A percentile compares a stretch with the other conserved stretches of the same genome.
Evolutionary conservation across 2,797 vertebrate genomes (phyloP).

Genomic region (Euphonia xanthogaster): DNA sequence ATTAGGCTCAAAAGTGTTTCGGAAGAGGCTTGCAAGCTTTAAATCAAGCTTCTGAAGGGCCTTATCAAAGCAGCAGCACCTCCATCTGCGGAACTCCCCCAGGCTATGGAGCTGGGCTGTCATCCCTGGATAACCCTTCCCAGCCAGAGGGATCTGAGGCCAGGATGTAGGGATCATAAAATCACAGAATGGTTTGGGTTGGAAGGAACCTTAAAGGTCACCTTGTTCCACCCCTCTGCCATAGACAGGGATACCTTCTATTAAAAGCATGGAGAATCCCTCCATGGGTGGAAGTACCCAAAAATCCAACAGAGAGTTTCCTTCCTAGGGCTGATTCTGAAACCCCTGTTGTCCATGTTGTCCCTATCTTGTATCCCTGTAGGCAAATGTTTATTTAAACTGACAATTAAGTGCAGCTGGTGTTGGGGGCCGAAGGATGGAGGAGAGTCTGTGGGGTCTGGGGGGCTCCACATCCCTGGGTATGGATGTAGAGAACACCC

Average conservation of each 20-base stretch:
- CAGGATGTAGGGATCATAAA: neutral
- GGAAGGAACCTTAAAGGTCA: neutral
- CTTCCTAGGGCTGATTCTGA: neutral
- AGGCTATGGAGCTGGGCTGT: accelerated
- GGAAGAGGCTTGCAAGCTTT: neutral
- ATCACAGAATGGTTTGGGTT: neutral
- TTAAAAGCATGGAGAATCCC: neutral
- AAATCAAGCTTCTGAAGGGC: neutral
- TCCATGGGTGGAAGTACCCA: neutral
- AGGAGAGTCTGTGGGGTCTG: neutral
- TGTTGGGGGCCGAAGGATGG: neutral
- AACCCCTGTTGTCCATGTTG: accelerated
- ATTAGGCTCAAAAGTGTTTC: neutral
- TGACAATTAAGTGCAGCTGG: neutral
- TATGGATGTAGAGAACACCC: neutral
- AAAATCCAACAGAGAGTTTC: neutral
- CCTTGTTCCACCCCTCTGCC: neutral
- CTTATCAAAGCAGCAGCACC: neutral
- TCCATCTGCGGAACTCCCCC: neutral
- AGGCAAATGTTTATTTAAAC: neutral
- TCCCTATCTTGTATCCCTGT: neutral
- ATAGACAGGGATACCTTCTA: neutral
- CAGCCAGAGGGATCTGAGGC: neutral
- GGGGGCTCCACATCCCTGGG: neutral
- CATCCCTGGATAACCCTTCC: neutral